phyloP scores from a whole-genome alignment of 1,140 invertebrate genomes.

The Drosophila tristis region DNA sequence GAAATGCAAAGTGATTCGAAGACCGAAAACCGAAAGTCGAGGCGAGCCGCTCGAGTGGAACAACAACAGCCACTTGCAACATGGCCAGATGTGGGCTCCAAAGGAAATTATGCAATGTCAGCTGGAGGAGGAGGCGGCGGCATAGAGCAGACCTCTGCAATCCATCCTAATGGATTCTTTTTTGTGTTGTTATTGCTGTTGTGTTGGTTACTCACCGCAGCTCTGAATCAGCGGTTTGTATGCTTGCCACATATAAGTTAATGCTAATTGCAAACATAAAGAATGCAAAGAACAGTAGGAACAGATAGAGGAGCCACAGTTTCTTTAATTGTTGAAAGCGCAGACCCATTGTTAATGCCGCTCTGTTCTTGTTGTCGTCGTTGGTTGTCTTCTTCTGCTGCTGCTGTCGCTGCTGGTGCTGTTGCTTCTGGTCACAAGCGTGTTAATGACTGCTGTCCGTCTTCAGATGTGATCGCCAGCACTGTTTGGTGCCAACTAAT shows the following conservation, averaged over 20 bases:
- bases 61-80: slow-evolving; percentile 63
- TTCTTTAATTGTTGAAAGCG: slow-evolving; percentile 80
- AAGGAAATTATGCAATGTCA: slow-evolving; percentile 62
- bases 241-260: slow-evolving; percentile 80
- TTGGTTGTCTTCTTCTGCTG: slow-evolving; percentile 3
- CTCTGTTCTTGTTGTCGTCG: slow-evolving; percentile 19
- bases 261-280: slow-evolving; percentile 84
- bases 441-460: slow-evolving; percentile 39
- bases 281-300: slow-evolving; percentile 82
- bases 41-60: slow-evolving; percentile 61
- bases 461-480: slow-evolving; percentile 42
- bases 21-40: slow-evolving; percentile 41
- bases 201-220: slow-evolving; percentile 60
- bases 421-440: slow-evolving; percentile 20
- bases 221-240: slow-evolving; percentile 59
- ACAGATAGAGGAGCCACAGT: slow-evolving; percentile 79
- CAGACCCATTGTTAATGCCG: slow-evolving; percentile 66
- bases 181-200: slow-evolving; percentile 4
- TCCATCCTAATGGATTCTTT: slow-evolving; percentile 19
- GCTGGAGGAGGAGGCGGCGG: neutral
- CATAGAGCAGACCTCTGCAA: slow-evolving; percentile 4
- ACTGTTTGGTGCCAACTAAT: slow-evolving; percentile 57
- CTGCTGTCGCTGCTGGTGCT: slow-evolving; percentile 14
- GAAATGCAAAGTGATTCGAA: slow-evolving; percentile 67
- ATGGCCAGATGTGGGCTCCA: slow-evolving; percentile 24